Evolutionary conservation across 2,888 invertebrate species (phyloP), one percentile per base, ranked within the genome.

Genomic region (Meteorus colon): DNA sequence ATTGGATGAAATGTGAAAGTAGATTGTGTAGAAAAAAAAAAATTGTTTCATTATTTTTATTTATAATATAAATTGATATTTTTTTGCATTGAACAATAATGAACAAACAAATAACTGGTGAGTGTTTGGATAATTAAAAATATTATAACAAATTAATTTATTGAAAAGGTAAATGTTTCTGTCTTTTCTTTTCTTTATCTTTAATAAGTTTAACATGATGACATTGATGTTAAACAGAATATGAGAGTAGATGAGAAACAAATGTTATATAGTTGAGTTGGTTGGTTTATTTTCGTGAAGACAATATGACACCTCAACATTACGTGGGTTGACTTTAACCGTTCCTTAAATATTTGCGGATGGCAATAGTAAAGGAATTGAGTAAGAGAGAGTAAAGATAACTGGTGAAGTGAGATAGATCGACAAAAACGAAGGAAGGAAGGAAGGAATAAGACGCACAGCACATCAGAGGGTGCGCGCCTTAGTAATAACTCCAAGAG

Each of bases 401-500:
- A 55, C 19, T n/a, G n/a, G 1, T 82, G 19, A 8, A 55, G 5
- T 19, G 19, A 19, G 55, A 19, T 19, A 19, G n/a, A 55, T 4
- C 6, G n/a, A 48, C n/a, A 48, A n/a, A 48, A 48, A 60, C 27
- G 27, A 59, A 60, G 62, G 34, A 24, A 69, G 27, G 31, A 24
- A 51, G 59, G 73, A 59, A 51, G 45, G 72, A 37, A 31, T 81
- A 82, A 84, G 82, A 84, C 79, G 81, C 45, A 63, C 34, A 69
- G n/a, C 55, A 69, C 29, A 60, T 71, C 71, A 72, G 72, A 72
- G 72, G 72, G 72, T 72, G 63, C 27, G 71, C n/a, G 55, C 19
- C 45, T 63, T 84, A 83, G 83, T 84, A 75, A 75, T 77, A 84
- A 86, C 85, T 86, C 86, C 83, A 83, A 83, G 88, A 81, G 55